Evolutionary conservation across 2,113 vertebrate species (phyloP).

Genomic region (Castor canadensis): DNA sequence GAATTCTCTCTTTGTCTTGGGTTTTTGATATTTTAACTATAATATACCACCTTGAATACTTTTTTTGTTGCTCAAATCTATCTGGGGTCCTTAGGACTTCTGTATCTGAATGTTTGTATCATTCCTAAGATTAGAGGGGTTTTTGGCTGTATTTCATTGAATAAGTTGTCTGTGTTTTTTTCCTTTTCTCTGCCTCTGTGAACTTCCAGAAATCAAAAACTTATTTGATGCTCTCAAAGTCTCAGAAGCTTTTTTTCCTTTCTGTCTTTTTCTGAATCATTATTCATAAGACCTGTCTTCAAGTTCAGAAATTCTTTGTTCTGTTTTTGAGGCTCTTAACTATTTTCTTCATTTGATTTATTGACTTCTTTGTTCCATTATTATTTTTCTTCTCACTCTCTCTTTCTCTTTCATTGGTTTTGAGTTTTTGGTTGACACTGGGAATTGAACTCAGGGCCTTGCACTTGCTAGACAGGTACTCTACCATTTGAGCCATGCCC

Average conservation of each 20-base stretch:
- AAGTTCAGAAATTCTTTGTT: too few relatives aligned
- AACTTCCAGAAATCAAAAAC: background rate
- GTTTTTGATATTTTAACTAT: too few relatives aligned
- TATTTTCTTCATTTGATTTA: background rate
- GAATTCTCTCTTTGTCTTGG: too few relatives aligned
- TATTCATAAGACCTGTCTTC: background rate
- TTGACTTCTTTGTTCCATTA: background rate
- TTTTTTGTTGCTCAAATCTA: background rate
- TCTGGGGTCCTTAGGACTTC: background rate
- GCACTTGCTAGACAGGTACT: too few relatives aligned
- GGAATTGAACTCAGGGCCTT: too few relatives aligned
- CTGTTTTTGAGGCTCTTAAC: background rate
- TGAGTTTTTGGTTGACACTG: too few relatives aligned
- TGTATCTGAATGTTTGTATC: background rate
- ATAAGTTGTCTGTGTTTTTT: background rate
- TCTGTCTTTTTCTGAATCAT: background rate
- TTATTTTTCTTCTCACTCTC: too few relatives aligned
- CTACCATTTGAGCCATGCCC: too few relatives aligned
- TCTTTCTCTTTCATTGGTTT: too few relatives aligned
- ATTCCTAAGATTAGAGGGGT: background rate
- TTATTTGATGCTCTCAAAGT: background rate
- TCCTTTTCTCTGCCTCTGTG: background rate
- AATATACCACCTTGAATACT: background rate
- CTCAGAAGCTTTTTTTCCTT: background rate
- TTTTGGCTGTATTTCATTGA: background rate